Percentiles rank a stretch among this genome's conserved stretches.
Evolutionary conservation across 2,113 vertebrate species (phyloP).

Genomic region (Nerophis ophidion): DNA sequence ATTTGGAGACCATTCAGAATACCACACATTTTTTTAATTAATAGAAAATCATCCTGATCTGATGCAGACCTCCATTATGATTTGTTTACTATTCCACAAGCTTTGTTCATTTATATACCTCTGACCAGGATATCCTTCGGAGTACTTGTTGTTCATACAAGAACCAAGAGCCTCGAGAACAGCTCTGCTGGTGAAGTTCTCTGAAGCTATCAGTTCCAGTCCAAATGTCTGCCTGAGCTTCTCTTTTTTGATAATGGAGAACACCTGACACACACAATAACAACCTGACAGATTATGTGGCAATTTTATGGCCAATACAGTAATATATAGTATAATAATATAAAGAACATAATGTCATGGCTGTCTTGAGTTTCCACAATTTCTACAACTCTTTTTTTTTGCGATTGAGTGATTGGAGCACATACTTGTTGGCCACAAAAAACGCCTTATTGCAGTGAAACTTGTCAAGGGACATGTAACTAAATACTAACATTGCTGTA

Average conservation of each 20-base stretch:
- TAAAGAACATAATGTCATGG: no score
- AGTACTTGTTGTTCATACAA: slow-evolving; percentile 98
- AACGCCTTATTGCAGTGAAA: no score
- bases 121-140: slow-evolving; percentile 94
- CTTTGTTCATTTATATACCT: slow-evolving; percentile 65
- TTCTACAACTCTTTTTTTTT: no score
- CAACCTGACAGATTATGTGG: no score
- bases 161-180: slow-evolving; percentile 96
- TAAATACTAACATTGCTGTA: no score
- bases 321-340: no score
- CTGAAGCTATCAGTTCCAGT: slow-evolving; percentile 90
- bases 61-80: not conserved
- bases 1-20: not conserved
- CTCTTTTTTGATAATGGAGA: slow-evolving; percentile 89
- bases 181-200: slow-evolving; percentile 93
- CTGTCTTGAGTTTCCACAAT: no score
- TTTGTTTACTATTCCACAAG: not conserved
- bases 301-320: no score
- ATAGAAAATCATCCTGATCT: not conserved
- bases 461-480: no score
- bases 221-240: slow-evolving; percentile 84
- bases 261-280: slow-evolving; percentile 71
- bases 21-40: not conserved
- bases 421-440: no score
- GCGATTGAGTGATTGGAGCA: no score